Evolutionary conservation across 2,888 invertebrate species (phyloP).

Genomic region (Callyntrura sp.): DNA sequence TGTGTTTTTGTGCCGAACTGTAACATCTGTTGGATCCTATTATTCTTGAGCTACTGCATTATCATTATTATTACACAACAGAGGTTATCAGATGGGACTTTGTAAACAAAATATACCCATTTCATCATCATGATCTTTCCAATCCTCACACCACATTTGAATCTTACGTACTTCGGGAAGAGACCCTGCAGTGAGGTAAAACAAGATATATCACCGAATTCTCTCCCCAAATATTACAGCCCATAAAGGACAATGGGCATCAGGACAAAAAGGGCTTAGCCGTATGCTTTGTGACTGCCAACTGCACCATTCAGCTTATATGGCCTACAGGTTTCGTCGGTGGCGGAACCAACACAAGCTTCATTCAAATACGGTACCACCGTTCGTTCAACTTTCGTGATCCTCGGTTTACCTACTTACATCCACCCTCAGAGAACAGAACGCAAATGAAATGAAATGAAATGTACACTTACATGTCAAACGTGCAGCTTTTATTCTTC

Average conservation of each 20-base stretch:
- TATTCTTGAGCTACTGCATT: conserved; percentile 58
- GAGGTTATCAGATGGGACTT: conserved; percentile 74
- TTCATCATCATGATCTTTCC: no score
- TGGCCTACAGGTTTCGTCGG: conserved; percentile 43
- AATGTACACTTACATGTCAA: not conserved
- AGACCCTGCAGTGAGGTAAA: conserved; percentile 56
- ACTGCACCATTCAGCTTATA: not conserved
- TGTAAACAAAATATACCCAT: conserved; percentile 70
- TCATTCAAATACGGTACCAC: not conserved
- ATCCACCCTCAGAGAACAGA: not conserved
- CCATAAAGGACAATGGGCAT: conserved; percentile 19
- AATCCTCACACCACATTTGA: conserved; percentile 4
- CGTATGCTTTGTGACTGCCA: conserved; percentile 37
- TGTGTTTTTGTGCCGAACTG: conserved; percentile 71
- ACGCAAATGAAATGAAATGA: not conserved
- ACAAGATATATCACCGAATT: conserved; percentile 61
- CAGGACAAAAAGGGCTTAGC: conserved; percentile 55
- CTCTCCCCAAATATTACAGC: conserved; percentile 47
- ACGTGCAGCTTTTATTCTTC: no score
- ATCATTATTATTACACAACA: conserved; percentile 73
- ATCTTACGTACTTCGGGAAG: conserved; percentile 2
- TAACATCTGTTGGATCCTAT: conserved; percentile 75
- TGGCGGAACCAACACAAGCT: not conserved
- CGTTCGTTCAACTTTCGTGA: not conserved
- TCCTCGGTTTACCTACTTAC: not conserved